phyloP scores from a whole-genome alignment of 2,888 invertebrate genomes.

The Salticus scenicus region DNA sequence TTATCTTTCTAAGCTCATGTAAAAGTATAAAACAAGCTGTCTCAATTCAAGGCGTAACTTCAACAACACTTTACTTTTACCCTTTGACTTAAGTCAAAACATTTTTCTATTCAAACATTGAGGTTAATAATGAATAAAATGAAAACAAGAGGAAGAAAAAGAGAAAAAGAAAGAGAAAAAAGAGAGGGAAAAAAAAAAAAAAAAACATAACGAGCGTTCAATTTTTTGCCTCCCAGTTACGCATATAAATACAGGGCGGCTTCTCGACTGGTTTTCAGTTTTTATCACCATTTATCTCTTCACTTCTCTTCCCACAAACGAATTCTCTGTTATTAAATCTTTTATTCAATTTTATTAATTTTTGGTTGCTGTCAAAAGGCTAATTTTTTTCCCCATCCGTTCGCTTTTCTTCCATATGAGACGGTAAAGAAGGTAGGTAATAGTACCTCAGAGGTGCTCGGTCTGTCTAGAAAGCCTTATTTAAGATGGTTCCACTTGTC shows the following conservation, averaged over 20 bases:
- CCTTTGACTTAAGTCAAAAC: background rate
- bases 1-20: no score
- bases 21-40: no score
- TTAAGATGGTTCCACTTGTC: slow-evolving; percentile 36
- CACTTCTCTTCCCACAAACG: background rate
- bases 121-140: no score
- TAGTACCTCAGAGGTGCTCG: slow-evolving; percentile 43
- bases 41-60: background rate
- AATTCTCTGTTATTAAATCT: slow-evolving; percentile 10
- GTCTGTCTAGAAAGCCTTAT: slow-evolving; percentile 24
- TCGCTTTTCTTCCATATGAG: background rate
- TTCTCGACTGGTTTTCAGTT: background rate
- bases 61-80: no score
- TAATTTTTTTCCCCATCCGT: background rate
- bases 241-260: slow-evolving; percentile 18
- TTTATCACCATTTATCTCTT: slow-evolving; percentile 19
- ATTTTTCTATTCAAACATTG: slow-evolving; percentile 1
- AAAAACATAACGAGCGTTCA: background rate
- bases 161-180: background rate
- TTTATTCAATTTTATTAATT: slow-evolving; percentile 50
- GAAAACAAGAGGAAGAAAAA: no score
- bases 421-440: background rate
- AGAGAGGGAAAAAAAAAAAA: background rate
- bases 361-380: slow-evolving; percentile 39
- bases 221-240: background rate